phyloP scores from a whole-genome alignment of 2,797 vertebrate species.

The Poecilia velifera region DNA sequence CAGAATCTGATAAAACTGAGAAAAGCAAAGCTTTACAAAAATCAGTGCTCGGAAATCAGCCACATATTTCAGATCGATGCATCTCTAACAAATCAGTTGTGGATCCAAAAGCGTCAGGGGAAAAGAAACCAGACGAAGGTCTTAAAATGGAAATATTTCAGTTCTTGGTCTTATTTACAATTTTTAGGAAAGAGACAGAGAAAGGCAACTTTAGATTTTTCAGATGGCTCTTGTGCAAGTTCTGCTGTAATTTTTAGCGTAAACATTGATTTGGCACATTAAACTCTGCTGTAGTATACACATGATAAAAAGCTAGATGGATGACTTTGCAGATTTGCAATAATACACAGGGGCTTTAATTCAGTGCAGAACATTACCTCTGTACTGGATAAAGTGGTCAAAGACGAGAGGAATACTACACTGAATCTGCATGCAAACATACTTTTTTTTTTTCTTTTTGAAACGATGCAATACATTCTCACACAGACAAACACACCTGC shows the following conservation, averaged over 20 bases:
- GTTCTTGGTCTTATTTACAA: constrained; percentile 42
- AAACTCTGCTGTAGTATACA: constrained; percentile 42
- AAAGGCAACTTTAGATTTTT: constrained; percentile 66
- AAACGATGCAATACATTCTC: constrained; percentile 39
- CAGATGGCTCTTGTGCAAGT: constrained; percentile 76
- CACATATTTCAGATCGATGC: neutral
- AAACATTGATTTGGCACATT: constrained; percentile 70
- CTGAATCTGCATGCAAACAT: constrained; percentile 67
- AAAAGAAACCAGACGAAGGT: constrained; percentile 20
- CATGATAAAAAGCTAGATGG: constrained; percentile 39
- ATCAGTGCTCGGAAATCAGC: neutral
- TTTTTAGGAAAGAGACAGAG: constrained; percentile 39
- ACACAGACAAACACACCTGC: constrained; percentile 48
- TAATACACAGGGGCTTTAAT: constrained; percentile 35
- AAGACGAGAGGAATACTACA: constrained; percentile 46
- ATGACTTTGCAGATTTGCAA: constrained; percentile 28
- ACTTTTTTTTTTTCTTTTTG: constrained; percentile 36
- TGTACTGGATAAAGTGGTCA: constrained; percentile 67
- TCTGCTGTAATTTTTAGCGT: constrained; percentile 72
- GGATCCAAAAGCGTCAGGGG: neutral
- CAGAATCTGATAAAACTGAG: neutral
- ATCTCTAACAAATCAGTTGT: neutral
- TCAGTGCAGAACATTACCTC: constrained; percentile 85
- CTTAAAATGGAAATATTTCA: constrained; percentile 40
- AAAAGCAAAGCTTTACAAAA: neutral